Evolutionary conservation across 2,888 invertebrate species (phyloP), one percentile per base, ranked within the genome.

Genomic region (Ephialtes manifestator): DNA sequence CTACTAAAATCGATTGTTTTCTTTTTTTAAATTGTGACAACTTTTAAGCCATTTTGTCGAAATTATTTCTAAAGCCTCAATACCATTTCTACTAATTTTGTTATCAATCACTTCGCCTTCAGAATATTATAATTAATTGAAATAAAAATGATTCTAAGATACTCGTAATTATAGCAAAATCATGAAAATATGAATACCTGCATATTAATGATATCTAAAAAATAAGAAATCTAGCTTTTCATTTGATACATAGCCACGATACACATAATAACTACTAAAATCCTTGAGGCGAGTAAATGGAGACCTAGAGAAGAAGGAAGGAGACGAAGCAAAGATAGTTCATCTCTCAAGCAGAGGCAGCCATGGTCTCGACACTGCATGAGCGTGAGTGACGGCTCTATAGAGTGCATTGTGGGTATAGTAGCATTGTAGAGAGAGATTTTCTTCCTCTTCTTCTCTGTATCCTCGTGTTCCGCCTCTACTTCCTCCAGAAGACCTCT

Each of bases 311-410:
- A 83, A 83, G 77, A 83, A 83, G 83, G 77, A 80, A 76, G 75
- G 71, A 86, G 86, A 81, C 86, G 86, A 82, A 85, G 86, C 83
- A 87, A 86, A 84, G 81, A 82, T 83, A 87, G 86, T 87, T 88
- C 88, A 87, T 89, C 89, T 89, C 89, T 88, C 88, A 76, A 86
- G 76, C 86, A 89, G 85, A 85, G 87, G 87, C 88, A 55, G 71
- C 85, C 60, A 55, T 15, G 24, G 67, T 78, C 76, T 82, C 81
- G 76, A 82, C 76, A 63, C 83, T 70, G 53, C 63, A 70, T 51
- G 75, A 70, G 65, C 85, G 88, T 93, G 93, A 93, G 89, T 92
- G 93, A 93, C 93, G 91, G 92, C 92, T 93, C 93, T 93, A 93
- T 93, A 92, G 93, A 90, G 90, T 90, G 90, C 89, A 89, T 91